Evolutionary conservation across 2,113 vertebrate genomes (phyloP), one percentile per base, ranked within the genome.

Genomic region (Lipophrys pholis): DNA sequence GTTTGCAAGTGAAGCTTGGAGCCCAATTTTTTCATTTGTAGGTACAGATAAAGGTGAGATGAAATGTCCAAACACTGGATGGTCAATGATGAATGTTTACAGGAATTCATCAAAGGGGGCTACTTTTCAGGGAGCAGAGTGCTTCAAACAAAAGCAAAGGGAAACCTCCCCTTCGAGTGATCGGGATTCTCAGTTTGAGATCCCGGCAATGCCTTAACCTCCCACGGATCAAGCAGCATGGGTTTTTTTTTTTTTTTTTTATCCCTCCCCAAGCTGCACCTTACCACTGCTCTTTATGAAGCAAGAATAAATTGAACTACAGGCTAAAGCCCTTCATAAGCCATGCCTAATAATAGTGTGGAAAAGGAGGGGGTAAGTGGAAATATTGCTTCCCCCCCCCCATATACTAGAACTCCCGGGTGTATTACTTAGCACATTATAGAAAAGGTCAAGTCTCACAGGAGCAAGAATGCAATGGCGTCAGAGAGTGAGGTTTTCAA

Each of bases 241-340:
- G 55, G 70, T 54, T 63, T 66, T 69, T 77, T 76, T 74, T 80
- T 80, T 30, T 30, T 30, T 30, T 30, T 30, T 30, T 30, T 43
- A 78, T 67, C 42, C 54, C 62, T 30, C 21, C 65, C 35, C 15
- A 74, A 69, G 35, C 50, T 43, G 60, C 45, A 40, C 58, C 39
- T 45, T 17, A 69, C 64, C 41, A 43, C 49, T 60, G 51, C 60
- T 76, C 59, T 82, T 78, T 73, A 82, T 87, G 57, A 81, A 83
- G 81, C 62, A 76, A 69, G 77, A 86, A 84, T 84, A 83, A 86
- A 83, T 82, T 86, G 84, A 78, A 77, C 72, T 45, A 59, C 73
- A 61, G 39, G 35, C 68, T 54, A 66, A 81, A 81, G 63, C 55
- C 40, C 60, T 80, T 45, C 72, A 16, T 78, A 63, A 80, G 62